Evolutionary conservation across 2,888 invertebrate genomes (phyloP).

Genomic region (Sminthurinus aureus): DNA sequence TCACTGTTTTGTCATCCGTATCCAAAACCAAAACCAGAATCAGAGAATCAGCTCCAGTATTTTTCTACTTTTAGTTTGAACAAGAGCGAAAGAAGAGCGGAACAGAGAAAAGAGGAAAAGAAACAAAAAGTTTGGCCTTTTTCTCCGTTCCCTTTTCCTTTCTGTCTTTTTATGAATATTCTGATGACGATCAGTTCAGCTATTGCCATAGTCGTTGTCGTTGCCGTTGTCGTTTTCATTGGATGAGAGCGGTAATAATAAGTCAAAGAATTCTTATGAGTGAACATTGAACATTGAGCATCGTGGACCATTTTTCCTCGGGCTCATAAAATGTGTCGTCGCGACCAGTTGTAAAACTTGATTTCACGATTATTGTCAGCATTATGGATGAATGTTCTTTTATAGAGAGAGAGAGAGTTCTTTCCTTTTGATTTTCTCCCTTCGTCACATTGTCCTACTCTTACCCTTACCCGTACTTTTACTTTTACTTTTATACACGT

Average conservation of each 20-base stretch:
- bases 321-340: neutral
- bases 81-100: neutral
- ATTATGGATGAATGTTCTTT: neutral
- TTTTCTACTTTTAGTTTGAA: neutral
- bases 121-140: too few relatives aligned
- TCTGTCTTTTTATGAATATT: too few relatives aligned
- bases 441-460: too few relatives aligned
- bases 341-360: neutral
- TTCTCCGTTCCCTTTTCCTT: too few relatives aligned
- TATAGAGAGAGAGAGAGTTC: too few relatives aligned
- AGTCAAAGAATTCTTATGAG: neutral
- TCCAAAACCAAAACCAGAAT: too few relatives aligned
- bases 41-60: too few relatives aligned
- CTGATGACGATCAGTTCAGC: too few relatives aligned
- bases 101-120: neutral
- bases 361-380: conserved; percentile 7
- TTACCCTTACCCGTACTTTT: too few relatives aligned
- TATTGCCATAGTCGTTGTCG: neutral
- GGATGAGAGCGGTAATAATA: neutral
- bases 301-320: neutral
- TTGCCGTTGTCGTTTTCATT: neutral
- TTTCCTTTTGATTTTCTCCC: too few relatives aligned
- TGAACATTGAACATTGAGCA: too few relatives aligned
- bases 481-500: too few relatives aligned
- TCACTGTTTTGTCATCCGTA: neutral